Conservation (phyloP, 2,113 vertebrate species). For the Steatornis caripensis region DNA sequence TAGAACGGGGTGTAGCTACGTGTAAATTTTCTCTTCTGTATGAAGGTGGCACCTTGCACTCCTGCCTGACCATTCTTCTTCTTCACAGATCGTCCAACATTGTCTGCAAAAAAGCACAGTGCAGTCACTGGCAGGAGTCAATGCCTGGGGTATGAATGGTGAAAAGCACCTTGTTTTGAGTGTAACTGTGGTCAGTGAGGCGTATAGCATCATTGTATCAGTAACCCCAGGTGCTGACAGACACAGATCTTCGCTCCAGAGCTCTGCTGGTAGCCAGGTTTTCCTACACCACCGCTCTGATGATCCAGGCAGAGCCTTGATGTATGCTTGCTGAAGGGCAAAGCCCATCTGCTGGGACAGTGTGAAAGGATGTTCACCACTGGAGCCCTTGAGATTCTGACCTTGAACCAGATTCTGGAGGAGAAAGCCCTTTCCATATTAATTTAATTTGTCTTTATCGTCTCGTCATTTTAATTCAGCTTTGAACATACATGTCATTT, state of each 20-base stretch:
- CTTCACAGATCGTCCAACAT: background rate
- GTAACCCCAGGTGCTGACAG: background rate
- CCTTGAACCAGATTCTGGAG: background rate
- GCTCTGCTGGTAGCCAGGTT: background rate
- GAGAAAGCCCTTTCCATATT: background rate
- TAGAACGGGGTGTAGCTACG: fast-evolving
- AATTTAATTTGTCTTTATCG: background rate
- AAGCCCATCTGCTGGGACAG: background rate
- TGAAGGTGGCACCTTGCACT: background rate
- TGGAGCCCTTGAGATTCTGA: background rate
- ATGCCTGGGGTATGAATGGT: background rate
- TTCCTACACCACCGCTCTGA: background rate
- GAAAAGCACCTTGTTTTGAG: background rate
- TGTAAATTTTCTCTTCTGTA: background rate
- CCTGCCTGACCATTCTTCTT: background rate
- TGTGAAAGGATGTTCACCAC: background rate
- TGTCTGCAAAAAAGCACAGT: background rate
- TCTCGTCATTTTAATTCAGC: background rate
- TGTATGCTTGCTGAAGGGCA: background rate
- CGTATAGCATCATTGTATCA: background rate
- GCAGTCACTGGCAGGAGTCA: background rate
- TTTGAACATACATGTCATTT: background rate
- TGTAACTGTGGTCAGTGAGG: background rate
- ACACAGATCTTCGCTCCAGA: background rate
- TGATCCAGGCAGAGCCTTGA: background rate